Conservation (phyloP, 2,113 vertebrate genomes). For the Protomyctophum bolini region DNA sequence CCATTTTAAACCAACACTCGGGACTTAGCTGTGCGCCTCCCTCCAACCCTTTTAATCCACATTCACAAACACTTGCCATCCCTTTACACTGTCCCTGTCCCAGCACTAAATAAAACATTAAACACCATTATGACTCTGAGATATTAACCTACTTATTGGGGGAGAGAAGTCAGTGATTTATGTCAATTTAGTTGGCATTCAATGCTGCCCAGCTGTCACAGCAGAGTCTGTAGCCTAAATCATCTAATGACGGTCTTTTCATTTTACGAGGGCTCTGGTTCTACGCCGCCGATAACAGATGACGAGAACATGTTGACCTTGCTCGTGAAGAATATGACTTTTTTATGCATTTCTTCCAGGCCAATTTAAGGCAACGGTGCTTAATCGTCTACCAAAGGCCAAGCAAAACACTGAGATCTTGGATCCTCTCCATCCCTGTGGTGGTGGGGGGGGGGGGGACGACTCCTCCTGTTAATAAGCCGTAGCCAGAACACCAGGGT, state of each 20-base stretch:
- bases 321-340: conserved; percentile 63
- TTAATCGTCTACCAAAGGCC: conserved; percentile 74
- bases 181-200: conserved; percentile 76
- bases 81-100: conserved; percentile 65
- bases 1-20: too few relatives aligned
- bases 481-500: conserved; percentile 60
- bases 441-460: conserved; percentile 39
- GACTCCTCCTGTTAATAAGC: conserved; percentile 59
- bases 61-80: conserved; percentile 68
- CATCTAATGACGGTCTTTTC: conserved; percentile 73
- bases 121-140: conserved; percentile 78
- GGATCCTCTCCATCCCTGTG: conserved; percentile 32
- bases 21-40: conserved; percentile 23
- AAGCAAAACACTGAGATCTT: conserved; percentile 60
- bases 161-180: conserved; percentile 69
- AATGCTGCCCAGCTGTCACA: conserved; percentile 79
- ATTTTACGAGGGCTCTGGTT: conserved; percentile 61
- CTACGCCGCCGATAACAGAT: conserved; percentile 63
- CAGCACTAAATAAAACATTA: conserved; percentile 79
- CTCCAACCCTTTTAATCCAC: conserved; percentile 40
- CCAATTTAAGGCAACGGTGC: conserved; percentile 75
- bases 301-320: conserved; percentile 71
- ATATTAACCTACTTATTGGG: conserved; percentile 84
- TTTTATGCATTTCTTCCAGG: conserved; percentile 49
- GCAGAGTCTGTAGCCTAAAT: conserved; percentile 77